These are phyloP conservation scores for Istiophorus platypterus DNA, from an alignment of 2,113 vertebrate species.

Conservation along the genomic window DNA sequence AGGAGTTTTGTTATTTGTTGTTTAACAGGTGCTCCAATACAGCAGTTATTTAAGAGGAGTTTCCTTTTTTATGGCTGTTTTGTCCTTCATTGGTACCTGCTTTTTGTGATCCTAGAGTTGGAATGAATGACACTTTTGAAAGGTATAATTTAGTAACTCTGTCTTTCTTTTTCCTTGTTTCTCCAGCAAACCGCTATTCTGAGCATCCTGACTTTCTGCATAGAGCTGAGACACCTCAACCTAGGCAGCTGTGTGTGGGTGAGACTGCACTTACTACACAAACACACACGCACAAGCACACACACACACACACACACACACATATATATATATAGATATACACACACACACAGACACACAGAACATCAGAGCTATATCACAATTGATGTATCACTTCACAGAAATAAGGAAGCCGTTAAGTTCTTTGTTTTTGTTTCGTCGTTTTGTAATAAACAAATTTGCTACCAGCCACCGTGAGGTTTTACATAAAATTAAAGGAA, in stretches of 20 bases:
- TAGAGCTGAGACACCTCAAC: constrained; percentile 94
- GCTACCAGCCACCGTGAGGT: not conserved
- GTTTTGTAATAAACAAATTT: not conserved
- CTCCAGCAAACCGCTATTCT: constrained; percentile 95
- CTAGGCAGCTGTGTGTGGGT: constrained; percentile 97
- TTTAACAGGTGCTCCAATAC: not conserved
- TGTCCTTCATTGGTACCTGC: not conserved
- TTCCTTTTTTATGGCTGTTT: not conserved
- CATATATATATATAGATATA: no score
- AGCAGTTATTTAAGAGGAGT: constrained; percentile 3
- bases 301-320: constrained; percentile 15
- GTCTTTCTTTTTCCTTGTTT: constrained; percentile 72
- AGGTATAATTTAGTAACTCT: not conserved
- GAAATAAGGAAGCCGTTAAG: not conserved
- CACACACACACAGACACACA: constrained; percentile 12
- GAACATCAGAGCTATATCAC: not conserved
- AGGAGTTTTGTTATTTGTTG: not conserved
- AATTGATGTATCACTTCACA: not conserved
- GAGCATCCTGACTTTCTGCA: constrained; percentile 97
- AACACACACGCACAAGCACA: constrained; percentile 18
- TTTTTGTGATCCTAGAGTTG: not conserved
- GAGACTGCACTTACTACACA: constrained; percentile 79
- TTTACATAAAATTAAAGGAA: not conserved
- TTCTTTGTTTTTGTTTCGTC: no score
- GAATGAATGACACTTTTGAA: not conserved